Percentiles rank a stretch among this genome's conserved stretches.
phyloP scores from a whole-genome alignment of 2,113 vertebrate species.

The Megalops atlanticus region DNA sequence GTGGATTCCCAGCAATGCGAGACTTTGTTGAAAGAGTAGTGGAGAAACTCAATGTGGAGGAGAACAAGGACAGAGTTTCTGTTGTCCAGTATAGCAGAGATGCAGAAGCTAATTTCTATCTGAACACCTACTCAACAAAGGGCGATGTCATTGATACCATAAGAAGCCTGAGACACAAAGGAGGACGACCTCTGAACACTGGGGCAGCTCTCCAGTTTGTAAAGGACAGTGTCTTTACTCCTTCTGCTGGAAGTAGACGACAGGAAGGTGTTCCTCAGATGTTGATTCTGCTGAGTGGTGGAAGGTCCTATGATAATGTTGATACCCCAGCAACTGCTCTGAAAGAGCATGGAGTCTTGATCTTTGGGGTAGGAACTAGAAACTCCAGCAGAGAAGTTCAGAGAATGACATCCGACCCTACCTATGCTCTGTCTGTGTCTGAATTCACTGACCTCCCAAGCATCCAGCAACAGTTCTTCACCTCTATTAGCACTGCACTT shows the following conservation, averaged over 20 bases:
- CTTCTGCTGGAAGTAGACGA: conserved; percentile 78
- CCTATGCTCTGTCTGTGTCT: not conserved
- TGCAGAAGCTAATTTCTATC: conserved; percentile 57
- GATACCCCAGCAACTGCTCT: conserved; percentile 3
- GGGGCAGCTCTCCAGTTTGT: conserved; percentile 81
- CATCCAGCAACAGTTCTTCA: not conserved
- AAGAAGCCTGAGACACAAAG: conserved; percentile 78
- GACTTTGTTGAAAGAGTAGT: conserved; percentile 67
- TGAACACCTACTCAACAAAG: conserved; percentile 63
- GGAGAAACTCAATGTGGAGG: conserved; percentile 56
- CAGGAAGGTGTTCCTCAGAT: conserved; percentile 72
- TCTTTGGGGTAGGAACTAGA: not conserved
- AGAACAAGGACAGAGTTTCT: conserved; percentile 63
- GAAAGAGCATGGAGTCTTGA: not conserved
- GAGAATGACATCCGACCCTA: not conserved
- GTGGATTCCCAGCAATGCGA: conserved; percentile 60
- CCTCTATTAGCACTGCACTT: not conserved
- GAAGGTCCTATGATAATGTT: conserved; percentile 28
- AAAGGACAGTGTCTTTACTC: conserved; percentile 71
- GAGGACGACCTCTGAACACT: conserved; percentile 77
- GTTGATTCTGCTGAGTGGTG: conserved; percentile 46
- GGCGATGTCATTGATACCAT: conserved; percentile 75
- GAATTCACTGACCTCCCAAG: not conserved
- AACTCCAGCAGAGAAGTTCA: not conserved
- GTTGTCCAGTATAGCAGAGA: conserved; percentile 72